Evolutionary conservation across 2,888 invertebrate species (phyloP).

Genomic region (Pristionchus arcanus): DNA sequence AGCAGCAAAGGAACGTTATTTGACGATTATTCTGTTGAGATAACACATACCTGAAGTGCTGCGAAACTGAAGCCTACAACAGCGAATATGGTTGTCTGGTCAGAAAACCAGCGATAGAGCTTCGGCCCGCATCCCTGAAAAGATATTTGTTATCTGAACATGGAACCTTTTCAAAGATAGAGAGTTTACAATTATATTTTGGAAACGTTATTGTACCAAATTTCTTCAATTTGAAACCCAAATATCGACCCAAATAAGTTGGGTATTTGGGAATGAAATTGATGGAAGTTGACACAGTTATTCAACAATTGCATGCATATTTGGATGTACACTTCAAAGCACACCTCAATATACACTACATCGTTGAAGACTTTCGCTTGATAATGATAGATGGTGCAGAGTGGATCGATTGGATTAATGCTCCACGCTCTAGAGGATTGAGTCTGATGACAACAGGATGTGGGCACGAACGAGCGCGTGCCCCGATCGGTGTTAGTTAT

Average conservation of each 20-base stretch:
- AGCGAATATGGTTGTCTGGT: constrained; percentile 71
- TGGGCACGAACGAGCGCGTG: constrained; percentile 75
- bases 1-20: not conserved
- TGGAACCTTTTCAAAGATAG: not conserved
- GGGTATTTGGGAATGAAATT: too few species aligned
- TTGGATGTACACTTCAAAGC: not conserved
- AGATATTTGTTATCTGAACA: not conserved
- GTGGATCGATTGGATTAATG: constrained; percentile 73
- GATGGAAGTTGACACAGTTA: too few species aligned
- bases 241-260: too few species aligned
- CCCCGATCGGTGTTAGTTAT: constrained; percentile 75
- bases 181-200: not conserved
- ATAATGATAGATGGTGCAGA: constrained; percentile 77
- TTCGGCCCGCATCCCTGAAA: constrained; percentile 71
- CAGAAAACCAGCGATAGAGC: constrained; percentile 71
- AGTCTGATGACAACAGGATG: constrained; percentile 75
- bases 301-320: not conserved
- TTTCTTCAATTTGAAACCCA: too few species aligned
- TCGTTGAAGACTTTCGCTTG: constrained; percentile 66
- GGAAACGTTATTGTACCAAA: too few species aligned
- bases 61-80: constrained; percentile 70
- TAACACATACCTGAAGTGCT: constrained; percentile 63
- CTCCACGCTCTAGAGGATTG: constrained; percentile 74
- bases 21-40: not conserved
- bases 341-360: constrained; percentile 72